Conservation (phyloP, 1,140 invertebrate species). For the Tachypleus tridentatus region DNA sequence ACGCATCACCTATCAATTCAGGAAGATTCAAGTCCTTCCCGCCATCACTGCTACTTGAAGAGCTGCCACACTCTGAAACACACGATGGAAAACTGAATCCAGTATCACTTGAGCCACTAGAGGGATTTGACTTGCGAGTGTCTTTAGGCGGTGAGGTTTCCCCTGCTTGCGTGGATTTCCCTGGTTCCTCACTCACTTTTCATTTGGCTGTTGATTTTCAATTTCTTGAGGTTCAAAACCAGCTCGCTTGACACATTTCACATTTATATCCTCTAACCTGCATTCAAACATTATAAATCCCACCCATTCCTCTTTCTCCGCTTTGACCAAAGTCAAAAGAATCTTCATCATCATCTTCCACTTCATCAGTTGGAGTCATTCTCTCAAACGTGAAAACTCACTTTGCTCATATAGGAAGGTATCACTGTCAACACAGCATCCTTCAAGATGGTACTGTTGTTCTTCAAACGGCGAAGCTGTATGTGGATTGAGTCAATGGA, state of each 20-base stretch:
- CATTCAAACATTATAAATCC: slow-evolving; percentile 97
- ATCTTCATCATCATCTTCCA: not conserved
- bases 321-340: not conserved
- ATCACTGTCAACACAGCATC: slow-evolving; percentile 80
- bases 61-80: slow-evolving; percentile 18
- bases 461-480: slow-evolving; percentile 74
- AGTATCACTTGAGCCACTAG: slow-evolving; percentile 12
- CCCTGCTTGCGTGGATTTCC: not conserved
- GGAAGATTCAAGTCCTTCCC: not conserved
- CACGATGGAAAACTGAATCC: slow-evolving; percentile 18
- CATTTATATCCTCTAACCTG: slow-evolving; percentile 75
- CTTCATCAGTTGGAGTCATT: slow-evolving; percentile 10
- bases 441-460: slow-evolving; percentile 67
- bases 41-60: slow-evolving; percentile 9
- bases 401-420: slow-evolving; percentile 72
- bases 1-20: slow-evolving; percentile 33
- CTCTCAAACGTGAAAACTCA: slow-evolving; percentile 53
- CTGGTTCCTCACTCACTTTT: slow-evolving; percentile 1
- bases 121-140: slow-evolving; percentile 7
- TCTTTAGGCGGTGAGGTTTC: slow-evolving; percentile 14
- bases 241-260: slow-evolving; percentile 58
- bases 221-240: slow-evolving; percentile 37
- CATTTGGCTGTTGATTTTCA: slow-evolving; percentile 27
- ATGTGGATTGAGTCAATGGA: slow-evolving; percentile 69
- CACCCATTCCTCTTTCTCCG: slow-evolving; percentile 51